These are phyloP conservation scores for Candoia aspera DNA, from an alignment of 2,113 vertebrate species.

Conservation along the genomic window DNA sequence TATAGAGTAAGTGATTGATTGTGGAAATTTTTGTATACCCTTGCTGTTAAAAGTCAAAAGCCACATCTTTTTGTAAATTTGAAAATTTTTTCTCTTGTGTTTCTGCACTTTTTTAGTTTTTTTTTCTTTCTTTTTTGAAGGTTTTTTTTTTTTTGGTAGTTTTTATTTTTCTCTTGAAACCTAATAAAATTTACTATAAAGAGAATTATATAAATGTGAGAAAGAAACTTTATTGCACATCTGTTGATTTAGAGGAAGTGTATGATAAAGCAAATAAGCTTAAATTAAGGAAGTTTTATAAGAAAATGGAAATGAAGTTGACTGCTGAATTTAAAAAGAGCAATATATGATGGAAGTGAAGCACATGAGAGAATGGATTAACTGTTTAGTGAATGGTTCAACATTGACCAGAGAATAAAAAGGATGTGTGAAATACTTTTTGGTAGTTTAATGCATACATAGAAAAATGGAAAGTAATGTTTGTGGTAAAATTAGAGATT, in stretches of 20 bases:
- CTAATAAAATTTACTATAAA: too few species aligned
- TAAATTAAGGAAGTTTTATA: background rate
- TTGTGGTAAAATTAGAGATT: background rate
- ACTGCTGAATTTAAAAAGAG: background rate
- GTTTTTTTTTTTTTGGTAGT: too few species aligned
- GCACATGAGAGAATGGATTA: background rate
- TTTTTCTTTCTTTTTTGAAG: too few species aligned
- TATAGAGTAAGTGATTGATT: too few species aligned
- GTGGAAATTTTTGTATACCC: too few species aligned
- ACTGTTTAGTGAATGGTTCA: background rate
- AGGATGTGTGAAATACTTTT: background rate
- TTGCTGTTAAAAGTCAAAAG: too few species aligned
- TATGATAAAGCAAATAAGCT: background rate
- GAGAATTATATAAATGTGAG: background rate
- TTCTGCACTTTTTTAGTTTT: too few species aligned
- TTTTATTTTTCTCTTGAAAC: too few species aligned
- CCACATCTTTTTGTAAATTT: too few species aligned
- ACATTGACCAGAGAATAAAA: background rate
- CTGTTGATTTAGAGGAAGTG: background rate
- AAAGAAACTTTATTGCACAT: background rate
- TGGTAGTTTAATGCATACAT: background rate
- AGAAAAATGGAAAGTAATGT: background rate
- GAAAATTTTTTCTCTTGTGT: too few species aligned
- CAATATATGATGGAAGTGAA: background rate
- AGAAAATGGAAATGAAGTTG: background rate